Conservation (phyloP, 1,140 invertebrate species). For the Drosophila miranda region DNA sequence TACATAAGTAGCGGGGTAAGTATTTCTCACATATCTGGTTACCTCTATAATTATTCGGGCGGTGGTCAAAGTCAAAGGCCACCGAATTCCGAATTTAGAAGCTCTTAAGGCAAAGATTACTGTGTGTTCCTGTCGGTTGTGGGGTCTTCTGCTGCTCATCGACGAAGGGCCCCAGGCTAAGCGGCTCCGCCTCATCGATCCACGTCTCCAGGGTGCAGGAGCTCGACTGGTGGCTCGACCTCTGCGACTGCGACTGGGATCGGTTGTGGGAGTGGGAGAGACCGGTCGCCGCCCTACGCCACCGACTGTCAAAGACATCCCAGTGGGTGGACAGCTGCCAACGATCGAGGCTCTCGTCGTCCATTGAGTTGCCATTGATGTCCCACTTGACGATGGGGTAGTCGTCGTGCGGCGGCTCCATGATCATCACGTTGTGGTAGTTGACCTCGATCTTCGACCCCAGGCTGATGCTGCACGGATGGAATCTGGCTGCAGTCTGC, state of each 20-base stretch:
- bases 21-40: conserved; percentile 53
- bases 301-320: conserved; percentile 35
- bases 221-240: conserved; percentile 77
- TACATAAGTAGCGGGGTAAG: not conserved
- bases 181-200: conserved; percentile 69
- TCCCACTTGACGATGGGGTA: conserved; percentile 77
- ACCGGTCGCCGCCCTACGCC: conserved; percentile 30
- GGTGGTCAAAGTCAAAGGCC: conserved; percentile 14
- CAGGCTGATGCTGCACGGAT: conserved; percentile 64
- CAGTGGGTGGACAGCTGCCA: conserved; percentile 11
- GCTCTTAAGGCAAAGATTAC: conserved; percentile 71
- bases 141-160: conserved; percentile 41
- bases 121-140: conserved; percentile 28
- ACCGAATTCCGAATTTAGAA: conserved; percentile 43
- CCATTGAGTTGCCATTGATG: conserved; percentile 77
- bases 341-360: conserved; percentile 63
- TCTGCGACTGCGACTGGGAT: conserved; percentile 36
- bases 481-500: conserved; percentile 10
- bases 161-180: conserved; percentile 29
- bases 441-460: conserved; percentile 70
- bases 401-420: conserved; percentile 63
- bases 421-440: conserved; percentile 69
- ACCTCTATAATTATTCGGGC: conserved; percentile 21
- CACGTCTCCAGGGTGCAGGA: conserved; percentile 80
- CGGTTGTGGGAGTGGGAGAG: no score